phyloP scores from a whole-genome alignment of 1,140 invertebrate genomes.

The Drosophila parabipectinata region DNA sequence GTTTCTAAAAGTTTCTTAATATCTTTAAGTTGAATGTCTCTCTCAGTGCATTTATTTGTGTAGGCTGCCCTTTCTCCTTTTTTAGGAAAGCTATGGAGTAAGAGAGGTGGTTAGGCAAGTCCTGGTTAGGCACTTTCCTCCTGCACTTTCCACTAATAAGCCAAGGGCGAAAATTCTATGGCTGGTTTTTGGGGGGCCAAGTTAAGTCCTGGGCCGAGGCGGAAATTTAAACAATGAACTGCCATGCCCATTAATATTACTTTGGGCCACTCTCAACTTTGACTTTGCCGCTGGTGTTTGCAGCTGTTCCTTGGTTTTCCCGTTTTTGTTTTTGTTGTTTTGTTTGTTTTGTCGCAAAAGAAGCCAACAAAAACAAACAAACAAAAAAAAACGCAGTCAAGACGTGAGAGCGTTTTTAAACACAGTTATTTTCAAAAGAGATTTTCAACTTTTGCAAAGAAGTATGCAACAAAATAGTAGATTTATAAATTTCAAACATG shows the following conservation, averaged over 20 bases:
- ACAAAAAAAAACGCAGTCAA: background rate
- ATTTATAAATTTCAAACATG: background rate
- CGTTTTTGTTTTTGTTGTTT: background rate
- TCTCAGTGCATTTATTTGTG: constrained; percentile 37
- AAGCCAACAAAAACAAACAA: background rate
- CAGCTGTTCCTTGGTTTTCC: background rate
- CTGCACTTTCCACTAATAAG: constrained; percentile 63
- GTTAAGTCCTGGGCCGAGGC: constrained; percentile 4
- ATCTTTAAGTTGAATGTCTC: background rate
- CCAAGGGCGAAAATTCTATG: constrained; percentile 25
- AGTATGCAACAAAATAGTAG: background rate
- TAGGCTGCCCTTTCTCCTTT: constrained; percentile 24
- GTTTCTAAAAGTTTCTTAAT: no score
- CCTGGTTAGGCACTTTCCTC: constrained; percentile 40
- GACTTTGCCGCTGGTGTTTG: constrained; percentile 40
- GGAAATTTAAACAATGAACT: constrained; percentile 78
- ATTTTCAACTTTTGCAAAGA: background rate
- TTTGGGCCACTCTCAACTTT: constrained; percentile 73
- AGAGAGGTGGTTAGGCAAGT: background rate
- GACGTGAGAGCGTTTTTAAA: background rate
- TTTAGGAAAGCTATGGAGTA: background rate
- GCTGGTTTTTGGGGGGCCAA: background rate
- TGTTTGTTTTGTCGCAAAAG: background rate
- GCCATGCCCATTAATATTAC: constrained; percentile 78
- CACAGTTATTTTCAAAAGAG: background rate